Evolutionary conservation across 2,888 invertebrate genomes (phyloP), one percentile per base, ranked within the genome.

Genomic region (Odontocerum albicorne): DNA sequence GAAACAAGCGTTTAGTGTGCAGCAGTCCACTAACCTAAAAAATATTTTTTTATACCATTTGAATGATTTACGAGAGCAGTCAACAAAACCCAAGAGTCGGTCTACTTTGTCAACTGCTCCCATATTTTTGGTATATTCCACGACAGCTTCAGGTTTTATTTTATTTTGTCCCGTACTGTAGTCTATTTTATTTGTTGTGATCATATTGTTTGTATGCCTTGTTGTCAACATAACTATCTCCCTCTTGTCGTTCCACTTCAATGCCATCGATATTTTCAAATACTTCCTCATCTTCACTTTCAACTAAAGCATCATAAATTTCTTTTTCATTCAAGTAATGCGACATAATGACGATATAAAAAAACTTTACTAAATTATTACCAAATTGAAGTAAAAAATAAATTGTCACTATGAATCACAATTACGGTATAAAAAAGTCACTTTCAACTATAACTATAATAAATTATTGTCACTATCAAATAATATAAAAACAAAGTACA

Each of bases 41-140:
- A 42, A 42, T 21, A 49, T 35, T 12, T 21, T 39, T 40, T 49
- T 49, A 22, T 49, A 49, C 49, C 40, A 49, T 15, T 49, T 49
- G n/a, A 49, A 21, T 4, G 49, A 21, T 39, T 49, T 40, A 4
- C 40, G 17, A 10, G 49, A 49, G 8, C 36, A 19, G 20, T 39
- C 49, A 22, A 33, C 31, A 22, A 49, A 49, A 22, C 40, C 21
- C 8, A 21, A 39, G 7, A 49, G 43, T 36, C 15, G 21, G 16
- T 49, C 40, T 4, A 36, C 38, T 13, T 40, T 49, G 16, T 49
- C 49, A 7, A 49, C 39, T n/a, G 49, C 42, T 20, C 42, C 42
- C 42, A 42, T 42, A 12, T 42, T 42, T 20, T 42, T 42, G 17
- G 4, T 42, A 21, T 42, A 42, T 19, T 42, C 42, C n/a, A 42